phyloP scores from a whole-genome alignment of 2,797 vertebrate species.

The Xiphophorus birchmanni region DNA sequence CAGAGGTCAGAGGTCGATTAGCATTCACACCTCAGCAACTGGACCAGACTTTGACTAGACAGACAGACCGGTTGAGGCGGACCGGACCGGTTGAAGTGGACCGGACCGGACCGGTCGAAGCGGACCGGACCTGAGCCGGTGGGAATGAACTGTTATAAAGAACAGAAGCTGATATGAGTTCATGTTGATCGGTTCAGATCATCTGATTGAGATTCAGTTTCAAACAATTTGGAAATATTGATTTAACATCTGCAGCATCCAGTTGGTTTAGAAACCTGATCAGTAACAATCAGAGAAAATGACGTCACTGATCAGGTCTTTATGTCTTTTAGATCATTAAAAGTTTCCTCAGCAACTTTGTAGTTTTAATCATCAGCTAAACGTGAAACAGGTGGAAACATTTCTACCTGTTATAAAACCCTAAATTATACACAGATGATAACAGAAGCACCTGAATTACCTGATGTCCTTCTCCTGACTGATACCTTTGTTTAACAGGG shows the following conservation, averaged over 20 bases:
- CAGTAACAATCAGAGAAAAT: background rate
- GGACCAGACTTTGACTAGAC: too few species aligned
- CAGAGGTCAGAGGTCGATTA: too few species aligned
- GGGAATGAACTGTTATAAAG: background rate
- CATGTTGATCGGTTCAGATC: background rate
- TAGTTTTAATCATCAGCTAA: background rate
- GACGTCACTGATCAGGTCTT: too few species aligned
- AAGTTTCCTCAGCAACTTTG: background rate
- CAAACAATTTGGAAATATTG: background rate
- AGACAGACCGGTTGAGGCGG: too few species aligned
- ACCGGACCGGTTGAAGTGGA: too few species aligned
- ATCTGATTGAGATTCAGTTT: background rate
- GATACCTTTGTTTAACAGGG: background rate
- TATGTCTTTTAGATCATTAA: background rate
- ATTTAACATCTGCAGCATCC: background rate
- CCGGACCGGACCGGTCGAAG: too few species aligned
- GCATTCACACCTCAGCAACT: too few species aligned
- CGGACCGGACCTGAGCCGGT: too few species aligned
- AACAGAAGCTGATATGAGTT: background rate
- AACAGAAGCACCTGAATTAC: background rate
- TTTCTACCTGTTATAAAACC: background rate
- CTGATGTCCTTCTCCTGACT: background rate
- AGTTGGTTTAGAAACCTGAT: background rate
- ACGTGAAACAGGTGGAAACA: background rate
- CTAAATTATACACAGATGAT: too few species aligned